phyloP scores from a whole-genome alignment of 2,113 vertebrate species.

The Marcusenius ussheri region DNA sequence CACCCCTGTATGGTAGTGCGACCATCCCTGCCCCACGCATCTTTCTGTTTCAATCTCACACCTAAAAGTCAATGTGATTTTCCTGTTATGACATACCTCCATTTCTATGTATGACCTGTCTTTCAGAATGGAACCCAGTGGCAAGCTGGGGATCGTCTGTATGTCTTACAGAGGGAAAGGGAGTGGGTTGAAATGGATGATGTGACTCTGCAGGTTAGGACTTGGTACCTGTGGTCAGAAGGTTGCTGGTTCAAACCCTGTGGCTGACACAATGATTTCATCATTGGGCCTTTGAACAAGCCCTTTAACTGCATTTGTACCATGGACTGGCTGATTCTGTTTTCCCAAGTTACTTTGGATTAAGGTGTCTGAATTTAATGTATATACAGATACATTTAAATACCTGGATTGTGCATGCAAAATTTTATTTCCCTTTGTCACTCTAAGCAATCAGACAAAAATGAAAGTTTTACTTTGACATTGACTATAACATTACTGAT shows the following conservation, averaged over 20 bases:
- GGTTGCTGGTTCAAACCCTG: neutral
- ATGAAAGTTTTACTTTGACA: neutral
- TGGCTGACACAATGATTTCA: neutral
- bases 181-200: neutral
- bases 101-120: neutral
- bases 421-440: neutral
- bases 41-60: neutral
- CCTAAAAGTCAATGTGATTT: neutral
- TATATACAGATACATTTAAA: neutral
- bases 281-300: neutral
- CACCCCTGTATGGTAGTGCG: neutral
- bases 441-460: neutral
- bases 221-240: neutral
- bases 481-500: neutral
- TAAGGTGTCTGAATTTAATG: neutral
- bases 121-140: neutral
- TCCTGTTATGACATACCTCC: neutral
- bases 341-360: neutral
- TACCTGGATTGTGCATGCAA: neutral
- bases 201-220: neutral
- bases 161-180: neutral
- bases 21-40: neutral
- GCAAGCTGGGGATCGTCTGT: neutral
- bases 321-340: neutral
- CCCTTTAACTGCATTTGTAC: neutral